Evolutionary conservation across 1,140 invertebrate species (phyloP).

Genomic region (Nymphalis io): DNA sequence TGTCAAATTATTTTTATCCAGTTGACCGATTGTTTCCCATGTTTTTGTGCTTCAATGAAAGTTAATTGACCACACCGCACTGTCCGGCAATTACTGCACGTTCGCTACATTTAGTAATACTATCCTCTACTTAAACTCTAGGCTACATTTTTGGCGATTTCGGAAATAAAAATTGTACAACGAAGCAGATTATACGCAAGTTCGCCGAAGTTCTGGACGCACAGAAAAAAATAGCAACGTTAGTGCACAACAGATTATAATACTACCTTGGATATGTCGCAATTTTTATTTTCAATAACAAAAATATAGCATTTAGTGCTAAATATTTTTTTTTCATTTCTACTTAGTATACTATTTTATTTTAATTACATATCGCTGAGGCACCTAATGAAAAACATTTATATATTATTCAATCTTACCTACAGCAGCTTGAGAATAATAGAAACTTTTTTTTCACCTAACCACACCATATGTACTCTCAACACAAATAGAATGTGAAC

Average conservation of each 20-base stretch:
- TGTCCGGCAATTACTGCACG: constrained; percentile 39
- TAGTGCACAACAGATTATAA: constrained; percentile 35
- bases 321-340: constrained; percentile 19
- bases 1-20: constrained; percentile 5
- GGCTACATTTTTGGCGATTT: constrained; percentile 46
- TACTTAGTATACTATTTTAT: constrained; percentile 21
- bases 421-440: constrained; percentile 29
- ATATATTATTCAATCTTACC: constrained; percentile 33
- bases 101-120: constrained; percentile 42
- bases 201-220: background rate
- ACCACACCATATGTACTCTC: constrained; percentile 46
- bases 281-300: constrained; percentile 47
- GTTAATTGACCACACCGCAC: constrained; percentile 41
- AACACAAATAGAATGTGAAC: constrained; percentile 76
- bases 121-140: constrained; percentile 38
- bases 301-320: constrained; percentile 48
- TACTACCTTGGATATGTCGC: constrained; percentile 52
- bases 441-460: constrained; percentile 26
- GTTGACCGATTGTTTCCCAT: constrained; percentile 14
- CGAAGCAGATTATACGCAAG: constrained; percentile 19
- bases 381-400: constrained; percentile 50
- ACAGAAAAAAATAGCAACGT: constrained; percentile 19
- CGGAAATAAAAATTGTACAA: constrained; percentile 28
- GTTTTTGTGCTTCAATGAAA: constrained; percentile 45
- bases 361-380: constrained; percentile 45